phyloP scores from a whole-genome alignment of 1,140 invertebrate genomes.

The Drosophila sturtevanti region DNA sequence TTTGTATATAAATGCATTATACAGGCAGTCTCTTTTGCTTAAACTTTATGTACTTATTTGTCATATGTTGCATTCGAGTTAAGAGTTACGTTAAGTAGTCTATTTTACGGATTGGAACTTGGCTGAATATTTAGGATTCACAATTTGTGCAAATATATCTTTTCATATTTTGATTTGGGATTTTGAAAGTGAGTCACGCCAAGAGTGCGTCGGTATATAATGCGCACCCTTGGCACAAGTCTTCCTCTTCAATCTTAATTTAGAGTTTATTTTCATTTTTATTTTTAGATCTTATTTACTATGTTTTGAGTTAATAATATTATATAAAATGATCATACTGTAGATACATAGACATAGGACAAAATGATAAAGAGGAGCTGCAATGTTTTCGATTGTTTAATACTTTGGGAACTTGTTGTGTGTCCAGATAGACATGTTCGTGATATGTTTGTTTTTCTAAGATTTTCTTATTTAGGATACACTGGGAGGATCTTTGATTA shows the following conservation, averaged over 20 bases:
- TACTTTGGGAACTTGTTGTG: conserved; percentile 72
- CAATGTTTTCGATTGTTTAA: conserved; percentile 62
- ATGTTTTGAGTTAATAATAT: conserved; percentile 6
- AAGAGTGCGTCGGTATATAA: conserved; percentile 23
- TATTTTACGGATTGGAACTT: conserved; percentile 14
- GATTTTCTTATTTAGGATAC: conserved; percentile 50
- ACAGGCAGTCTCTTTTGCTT: conserved; percentile 67
- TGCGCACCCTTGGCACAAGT: conserved; percentile 52
- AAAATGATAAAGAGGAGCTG: conserved; percentile 52
- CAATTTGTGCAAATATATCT: conserved; percentile 39
- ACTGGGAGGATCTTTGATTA: conserved; percentile 55
- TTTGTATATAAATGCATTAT: conserved; percentile 54
- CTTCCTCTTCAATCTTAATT: conserved; percentile 27
- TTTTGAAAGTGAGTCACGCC: conserved; percentile 40
- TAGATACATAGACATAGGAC: too few relatives aligned
- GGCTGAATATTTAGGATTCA: conserved; percentile 30
- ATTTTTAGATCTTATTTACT: background rate
- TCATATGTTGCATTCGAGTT: conserved; percentile 76
- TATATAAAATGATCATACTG: conserved; percentile 17
- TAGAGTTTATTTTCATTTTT: background rate
- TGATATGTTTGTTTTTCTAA: conserved; percentile 66
- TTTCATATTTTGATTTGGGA: background rate
- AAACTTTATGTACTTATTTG: conserved; percentile 73
- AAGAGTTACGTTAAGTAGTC: conserved; percentile 27
- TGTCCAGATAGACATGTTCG: conserved; percentile 46